Evolutionary conservation across 1,140 invertebrate genomes (phyloP).

Genomic region (Drosophila setifemur): DNA sequence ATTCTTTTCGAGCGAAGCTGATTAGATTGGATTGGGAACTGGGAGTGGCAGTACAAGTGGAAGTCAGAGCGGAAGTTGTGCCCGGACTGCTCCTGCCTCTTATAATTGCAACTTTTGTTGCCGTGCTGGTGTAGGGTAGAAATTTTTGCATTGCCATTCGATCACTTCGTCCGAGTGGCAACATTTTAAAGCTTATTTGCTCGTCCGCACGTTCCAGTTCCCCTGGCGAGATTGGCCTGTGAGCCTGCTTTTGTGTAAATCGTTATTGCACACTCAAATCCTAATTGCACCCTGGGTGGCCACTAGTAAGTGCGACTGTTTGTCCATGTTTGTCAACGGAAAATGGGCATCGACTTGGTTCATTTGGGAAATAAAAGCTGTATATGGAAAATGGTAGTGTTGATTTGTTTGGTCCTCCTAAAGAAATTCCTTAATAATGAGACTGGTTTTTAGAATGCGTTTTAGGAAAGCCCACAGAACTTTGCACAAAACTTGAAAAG

Average conservation of each 20-base stretch:
- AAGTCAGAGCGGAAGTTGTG: constrained; percentile 13
- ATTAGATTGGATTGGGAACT: constrained; percentile 57
- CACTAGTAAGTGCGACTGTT: constrained; percentile 44
- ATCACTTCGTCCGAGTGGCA: constrained; percentile 55
- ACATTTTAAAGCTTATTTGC: constrained; percentile 72
- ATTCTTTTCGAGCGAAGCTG: constrained; percentile 68
- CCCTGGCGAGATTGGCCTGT: constrained; percentile 17
- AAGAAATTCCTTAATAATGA: constrained; percentile 27
- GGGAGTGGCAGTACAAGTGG: not conserved
- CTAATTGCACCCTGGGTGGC: constrained; percentile 69
- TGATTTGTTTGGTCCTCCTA: constrained; percentile 59
- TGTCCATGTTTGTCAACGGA: constrained; percentile 35
- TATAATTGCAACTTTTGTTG: constrained; percentile 29
- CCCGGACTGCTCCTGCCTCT: constrained; percentile 11
- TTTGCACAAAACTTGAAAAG: too few relatives aligned
- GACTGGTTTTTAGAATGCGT: constrained; percentile 9
- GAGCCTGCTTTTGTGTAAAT: constrained; percentile 56
- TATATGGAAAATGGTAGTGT: constrained; percentile 12
- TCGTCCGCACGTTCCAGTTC: constrained; percentile 22
- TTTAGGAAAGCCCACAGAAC: not conserved
- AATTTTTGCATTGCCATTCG: constrained; percentile 50
- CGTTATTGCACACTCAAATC: constrained; percentile 76
- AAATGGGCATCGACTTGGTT: constrained; percentile 47
- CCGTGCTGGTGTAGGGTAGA: constrained; percentile 4
- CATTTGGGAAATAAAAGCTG: constrained; percentile 18